Evolutionary conservation across 1,140 invertebrate genomes (phyloP), one percentile per base, ranked within the genome.

Genomic region (Pogonus chalceus): DNA sequence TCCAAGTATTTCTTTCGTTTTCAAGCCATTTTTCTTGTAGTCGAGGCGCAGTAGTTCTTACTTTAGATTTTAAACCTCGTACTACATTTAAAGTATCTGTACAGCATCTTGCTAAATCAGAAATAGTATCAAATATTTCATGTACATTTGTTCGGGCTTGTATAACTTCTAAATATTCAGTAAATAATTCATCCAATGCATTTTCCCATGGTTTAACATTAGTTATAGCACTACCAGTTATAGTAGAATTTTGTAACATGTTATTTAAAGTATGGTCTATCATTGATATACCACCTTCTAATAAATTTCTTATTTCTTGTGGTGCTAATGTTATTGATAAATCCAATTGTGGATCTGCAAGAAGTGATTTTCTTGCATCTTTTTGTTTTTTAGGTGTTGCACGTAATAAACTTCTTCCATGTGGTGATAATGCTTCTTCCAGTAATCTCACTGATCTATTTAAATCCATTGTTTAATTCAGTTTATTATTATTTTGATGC

Each of bases 1-100:
- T 78, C 92, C 92, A 95, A 3, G 87, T 92, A 63, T 92, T 88
- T 39, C 85, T 77, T 67, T 96, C 92, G 65, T 85, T 83, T 53
- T 84, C 80, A 2, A 91, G 63, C 78, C 84, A 81, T 21, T 68
- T 67, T 51, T 76, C 71, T 31, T 68, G 70, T 63, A 69, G 72
- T 55, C 70, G 71, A 56, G 70, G 71, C 60, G 53, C 62, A 59
- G 59, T 69, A 58, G 37, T 43, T 43, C 37, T 43, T 12, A 59
- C 71, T 60, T 61, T 72, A 39, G 58, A 69, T 59, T 62, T 72
- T 57, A 62, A 62, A 62, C 63, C 73, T 66, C 65, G 68, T 64
- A 75, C 71, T 53, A 74, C 71, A 58, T 64, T 70, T 14, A 79
- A 64, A 3, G 72, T 72, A 58, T 78, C 74, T 0, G 73, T 69